Evolutionary conservation across 2,888 invertebrate species (phyloP), one percentile per base, ranked within the genome.

Genomic region (Ferrisia virgata): DNA sequence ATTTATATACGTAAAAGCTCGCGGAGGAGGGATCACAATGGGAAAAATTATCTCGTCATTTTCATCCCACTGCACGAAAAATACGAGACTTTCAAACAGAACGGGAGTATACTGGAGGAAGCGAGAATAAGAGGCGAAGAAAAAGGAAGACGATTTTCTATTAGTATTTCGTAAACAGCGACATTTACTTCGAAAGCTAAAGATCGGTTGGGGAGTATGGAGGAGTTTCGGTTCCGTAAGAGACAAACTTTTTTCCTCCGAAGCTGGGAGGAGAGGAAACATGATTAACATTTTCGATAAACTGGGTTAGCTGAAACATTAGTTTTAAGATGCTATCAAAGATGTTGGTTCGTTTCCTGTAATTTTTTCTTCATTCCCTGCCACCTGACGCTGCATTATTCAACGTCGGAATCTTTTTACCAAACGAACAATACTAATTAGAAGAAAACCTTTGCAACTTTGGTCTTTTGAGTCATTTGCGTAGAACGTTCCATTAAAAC

Each of bases 221-320:
- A n/a, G n/a, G n/a, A n/a, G n/a, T 18, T 11, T n/a, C 72, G n/a
- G n/a, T n/a, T n/a, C n/a, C 33, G 1, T 2, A 76, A 28, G 22
- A 36, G 36, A 76, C 33, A 31, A 76, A 76, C 72, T 33, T 36
- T 76, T 33, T 33, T 8, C 1, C 72, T 8, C n/a, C n/a, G n/a
- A n/a, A n/a, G n/a, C n/a, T n/a, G n/a, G n/a, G n/a, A n/a, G n/a
- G n/a, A n/a, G n/a, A n/a, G n/a, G n/a, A 36, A 76, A 76, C 72
- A 76, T 76, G 36, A 76, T 76, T 76, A 76, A 76, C 72, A 76
- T 76, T 76, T 76, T 36, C 72, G 36, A 76, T 76, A 76, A 76
- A 33, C 36, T n/a, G 31, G 72, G 5, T 33, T 9, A 76, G 72
- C 72, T 36, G 36, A n/a, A 76, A 76, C 72, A 76, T 76, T 76